A percentile compares a stretch with the other conserved stretches of the same genome.
phyloP scores from a whole-genome alignment of 1,140 invertebrate genomes.

The Drosophila suzukii region DNA sequence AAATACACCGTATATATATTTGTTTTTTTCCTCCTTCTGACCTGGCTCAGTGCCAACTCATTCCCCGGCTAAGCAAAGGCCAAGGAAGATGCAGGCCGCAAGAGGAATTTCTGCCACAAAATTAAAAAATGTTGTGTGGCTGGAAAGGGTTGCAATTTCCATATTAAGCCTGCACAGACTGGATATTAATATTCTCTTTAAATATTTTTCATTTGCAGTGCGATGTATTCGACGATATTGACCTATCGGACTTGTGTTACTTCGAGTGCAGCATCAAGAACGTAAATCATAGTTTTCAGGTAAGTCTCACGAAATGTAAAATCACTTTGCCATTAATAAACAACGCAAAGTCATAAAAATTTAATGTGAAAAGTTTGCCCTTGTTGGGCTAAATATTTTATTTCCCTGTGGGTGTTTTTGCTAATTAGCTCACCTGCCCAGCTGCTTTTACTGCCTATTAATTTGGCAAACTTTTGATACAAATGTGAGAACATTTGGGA shows the following conservation, averaged over 20 bases:
- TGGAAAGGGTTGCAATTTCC: constrained; percentile 12
- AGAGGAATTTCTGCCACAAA: constrained; percentile 27
- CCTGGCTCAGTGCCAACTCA: constrained; percentile 28
- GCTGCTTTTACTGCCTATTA: constrained; percentile 43
- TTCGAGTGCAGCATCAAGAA: constrained; percentile 94
- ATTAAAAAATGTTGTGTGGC: constrained; percentile 33
- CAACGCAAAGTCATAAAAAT: constrained; percentile 44
- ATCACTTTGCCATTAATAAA: neutral
- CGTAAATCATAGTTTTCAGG: constrained; percentile 94
- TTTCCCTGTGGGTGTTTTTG: constrained; percentile 4
- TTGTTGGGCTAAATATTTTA: constrained; percentile 36
- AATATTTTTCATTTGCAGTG: constrained; percentile 87
- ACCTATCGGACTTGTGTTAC: constrained; percentile 92
- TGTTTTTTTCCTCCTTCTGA: neutral
- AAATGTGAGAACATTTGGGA: constrained; percentile 11
- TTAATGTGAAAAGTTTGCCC: constrained; percentile 53
- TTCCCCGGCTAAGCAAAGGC: constrained; percentile 9
- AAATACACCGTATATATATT: constrained; percentile 25
- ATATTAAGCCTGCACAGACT: neutral
- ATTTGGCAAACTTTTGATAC: constrained; percentile 25
- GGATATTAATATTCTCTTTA: neutral
- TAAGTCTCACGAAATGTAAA: constrained; percentile 83
- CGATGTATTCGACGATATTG: constrained; percentile 94
- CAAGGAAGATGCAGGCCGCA: constrained; percentile 17
- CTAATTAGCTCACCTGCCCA: constrained; percentile 47